Base-by-base conservation (phyloP, 2,888 invertebrate species). In the Podotricha telesiphe region DNA sequence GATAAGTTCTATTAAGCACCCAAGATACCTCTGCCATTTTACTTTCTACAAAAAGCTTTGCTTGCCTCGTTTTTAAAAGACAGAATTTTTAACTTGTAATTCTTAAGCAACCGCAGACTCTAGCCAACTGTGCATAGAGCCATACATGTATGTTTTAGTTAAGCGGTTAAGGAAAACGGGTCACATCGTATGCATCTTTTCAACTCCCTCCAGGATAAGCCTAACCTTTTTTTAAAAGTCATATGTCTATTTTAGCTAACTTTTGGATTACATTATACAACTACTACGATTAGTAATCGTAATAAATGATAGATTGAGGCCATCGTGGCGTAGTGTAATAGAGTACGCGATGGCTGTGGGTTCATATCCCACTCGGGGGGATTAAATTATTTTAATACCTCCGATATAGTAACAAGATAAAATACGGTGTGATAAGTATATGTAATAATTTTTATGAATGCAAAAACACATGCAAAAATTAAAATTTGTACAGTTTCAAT, bases 131-230 rank as follows among this genome's bases (percentile, higher is more conserved):
- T 58, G 10, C 19, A 17, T 19, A 22, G 40, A 11, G 28, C 50
- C 28, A 64, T 42, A 47, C 28, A 58, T 50, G 47, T 55, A 63
- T 62, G 48, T 63, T 69, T 69, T 68, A 61, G 64, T 65, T 67
- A 55, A 69, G 28, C 50, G 59, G 67, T 69, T 69, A 67, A 67
- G 61, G 67, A 64, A 67, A 67, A 56, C 65, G 80, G 80, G 82
- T 83, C 83, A 81, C 76, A 71, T 75, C 74, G 78, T 77, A 84
- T 86, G 85, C 85, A 87, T 82, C 84, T 84, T 83, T 85, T 82
- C 83, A 34, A 80, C 78, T 79, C 37, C 66, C 80, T 74, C 74
- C 78, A 79, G 81, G 80, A 82, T 84, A 84, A 85, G 81, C 80
- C 67, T 73, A 67, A 76, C 79, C 77, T 82, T 80, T 79, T 85